A percentile compares a stretch with the other conserved stretches of the same genome.
phyloP scores from a whole-genome alignment of 2,797 vertebrate genomes.

The Galaxias olidus region DNA sequence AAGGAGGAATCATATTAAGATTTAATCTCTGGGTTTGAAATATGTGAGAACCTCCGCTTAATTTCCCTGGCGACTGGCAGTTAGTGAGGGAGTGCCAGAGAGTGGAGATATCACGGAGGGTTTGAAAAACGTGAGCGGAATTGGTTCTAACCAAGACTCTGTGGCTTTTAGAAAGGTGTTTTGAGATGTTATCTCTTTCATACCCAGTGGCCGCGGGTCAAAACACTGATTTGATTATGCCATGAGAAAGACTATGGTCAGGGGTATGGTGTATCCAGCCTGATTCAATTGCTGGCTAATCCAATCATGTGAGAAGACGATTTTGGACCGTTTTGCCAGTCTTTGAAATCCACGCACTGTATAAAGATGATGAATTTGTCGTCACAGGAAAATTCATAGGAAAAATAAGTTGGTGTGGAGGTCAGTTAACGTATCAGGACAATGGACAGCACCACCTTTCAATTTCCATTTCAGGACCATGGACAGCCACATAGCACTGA shows the following conservation, averaged over 20 bases:
- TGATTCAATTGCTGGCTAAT: neutral
- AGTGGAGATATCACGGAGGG: slow-evolving; percentile 7
- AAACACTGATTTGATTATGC: too few relatives aligned
- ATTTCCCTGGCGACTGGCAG: slow-evolving; percentile 10
- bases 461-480: neutral
- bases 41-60: slow-evolving; percentile 7
- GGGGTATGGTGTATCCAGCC: neutral
- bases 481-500: too few relatives aligned
- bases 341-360: too few relatives aligned
- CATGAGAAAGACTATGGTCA: neutral
- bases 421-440: neutral
- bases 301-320: neutral
- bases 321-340: neutral
- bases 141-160: too few relatives aligned
- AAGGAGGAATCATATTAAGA: slow-evolving; percentile 14
- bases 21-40: slow-evolving; percentile 2
- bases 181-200: too few relatives aligned
- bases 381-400: too few relatives aligned
- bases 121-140: too few relatives aligned
- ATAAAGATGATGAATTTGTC: too few relatives aligned
- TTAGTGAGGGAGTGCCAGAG: slow-evolving; percentile 5
- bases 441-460: neutral
- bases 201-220: too few relatives aligned
- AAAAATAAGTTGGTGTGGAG: neutral
- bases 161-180: too few relatives aligned